These are phyloP conservation scores for Cyphomyrus discorhynchus DNA, from an alignment of 2,113 vertebrate species.

Conservation along the genomic window DNA sequence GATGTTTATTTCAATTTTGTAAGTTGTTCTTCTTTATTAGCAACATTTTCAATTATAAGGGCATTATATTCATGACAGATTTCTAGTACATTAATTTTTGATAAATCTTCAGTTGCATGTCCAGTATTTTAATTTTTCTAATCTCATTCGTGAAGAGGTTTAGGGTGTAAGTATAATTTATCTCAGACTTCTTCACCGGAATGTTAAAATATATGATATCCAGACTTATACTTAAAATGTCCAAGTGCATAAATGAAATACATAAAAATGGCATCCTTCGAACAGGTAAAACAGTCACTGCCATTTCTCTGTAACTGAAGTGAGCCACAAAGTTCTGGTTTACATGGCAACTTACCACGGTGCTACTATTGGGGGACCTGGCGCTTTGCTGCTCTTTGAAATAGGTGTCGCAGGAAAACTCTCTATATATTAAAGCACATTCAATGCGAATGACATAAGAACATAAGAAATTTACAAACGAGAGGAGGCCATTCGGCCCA, in stretches of 20 bases:
- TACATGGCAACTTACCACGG: constrained; percentile 17
- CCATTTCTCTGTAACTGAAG: constrained; percentile 7
- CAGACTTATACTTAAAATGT: background rate
- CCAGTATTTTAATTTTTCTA: background rate
- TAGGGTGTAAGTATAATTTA: background rate
- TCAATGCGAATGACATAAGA: background rate
- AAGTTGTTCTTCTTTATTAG: background rate
- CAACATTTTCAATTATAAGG: background rate
- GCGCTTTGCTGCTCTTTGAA: background rate
- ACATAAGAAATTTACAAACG: too few species aligned
- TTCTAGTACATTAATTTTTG: background rate
- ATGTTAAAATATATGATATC: background rate
- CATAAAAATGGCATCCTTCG: background rate
- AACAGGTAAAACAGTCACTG: constrained; percentile 19
- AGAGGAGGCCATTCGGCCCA: too few species aligned
- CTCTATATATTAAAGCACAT: background rate
- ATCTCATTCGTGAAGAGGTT: background rate
- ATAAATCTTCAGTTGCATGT: background rate
- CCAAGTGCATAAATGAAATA: background rate
- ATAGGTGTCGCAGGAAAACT: background rate
- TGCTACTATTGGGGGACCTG: constrained; percentile 16
- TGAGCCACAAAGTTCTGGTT: constrained; percentile 15
- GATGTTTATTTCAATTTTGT: constrained; percentile 5
- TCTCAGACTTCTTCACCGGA: background rate
- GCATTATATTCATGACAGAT: background rate